A percentile compares a stretch with the other conserved stretches of the same genome.
Evolutionary conservation across 1,140 invertebrate species (phyloP).

Genomic region (Drosophila tani): DNA sequence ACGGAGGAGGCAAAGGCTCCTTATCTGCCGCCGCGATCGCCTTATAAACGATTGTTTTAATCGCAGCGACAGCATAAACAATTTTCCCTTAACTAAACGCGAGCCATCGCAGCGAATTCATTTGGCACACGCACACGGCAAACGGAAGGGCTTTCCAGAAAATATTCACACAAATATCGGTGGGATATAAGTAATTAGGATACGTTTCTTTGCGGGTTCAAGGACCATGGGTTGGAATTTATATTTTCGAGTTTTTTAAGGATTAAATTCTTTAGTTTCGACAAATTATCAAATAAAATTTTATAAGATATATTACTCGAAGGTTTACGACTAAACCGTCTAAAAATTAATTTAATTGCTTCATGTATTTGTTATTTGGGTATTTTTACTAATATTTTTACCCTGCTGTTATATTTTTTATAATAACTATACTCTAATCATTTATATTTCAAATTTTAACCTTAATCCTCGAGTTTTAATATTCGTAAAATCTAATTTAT

Average conservation of each 20-base stretch:
- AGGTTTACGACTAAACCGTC: background rate
- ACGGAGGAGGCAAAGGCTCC: background rate
- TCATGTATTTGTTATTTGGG: no score
- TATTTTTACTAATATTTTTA: no score
- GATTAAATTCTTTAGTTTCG: no score
- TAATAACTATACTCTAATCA: background rate
- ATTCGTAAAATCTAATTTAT: no score
- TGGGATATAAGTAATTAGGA: constrained; percentile 37
- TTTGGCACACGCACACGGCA: constrained; percentile 49
- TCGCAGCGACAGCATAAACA: constrained; percentile 60
- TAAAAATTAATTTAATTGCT: no score
- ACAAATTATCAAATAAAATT: background rate
- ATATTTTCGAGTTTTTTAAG: no score
- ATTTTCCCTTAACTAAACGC: constrained; percentile 64
- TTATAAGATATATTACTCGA: no score
- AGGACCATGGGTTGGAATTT: constrained; percentile 12
- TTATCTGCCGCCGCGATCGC: constrained; percentile 51
- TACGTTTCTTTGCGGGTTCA: constrained; percentile 14
- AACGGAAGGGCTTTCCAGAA: constrained; percentile 37
- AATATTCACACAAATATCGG: constrained; percentile 43
- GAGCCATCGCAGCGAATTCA: constrained; percentile 48
- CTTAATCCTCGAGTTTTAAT: no score
- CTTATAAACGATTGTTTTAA: constrained; percentile 68
- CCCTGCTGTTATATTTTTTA: background rate
- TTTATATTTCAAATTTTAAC: no score